These are phyloP conservation scores for Stenodema calcarata DNA, from an alignment of 2,888 invertebrate species.

Conservation along the genomic window DNA sequence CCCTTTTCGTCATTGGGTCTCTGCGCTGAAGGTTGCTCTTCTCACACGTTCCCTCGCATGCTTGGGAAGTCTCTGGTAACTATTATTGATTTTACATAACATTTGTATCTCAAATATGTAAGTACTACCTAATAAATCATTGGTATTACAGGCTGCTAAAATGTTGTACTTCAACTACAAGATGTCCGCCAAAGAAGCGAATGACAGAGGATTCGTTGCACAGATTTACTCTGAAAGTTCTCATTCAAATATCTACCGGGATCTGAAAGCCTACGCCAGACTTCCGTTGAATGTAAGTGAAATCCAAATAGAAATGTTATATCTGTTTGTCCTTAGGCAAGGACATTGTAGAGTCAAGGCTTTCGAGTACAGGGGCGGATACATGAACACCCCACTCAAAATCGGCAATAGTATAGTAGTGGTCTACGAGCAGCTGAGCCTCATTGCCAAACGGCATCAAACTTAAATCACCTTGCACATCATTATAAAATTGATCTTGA, in stretches of 20 bases:
- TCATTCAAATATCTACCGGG: background rate
- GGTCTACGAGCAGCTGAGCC: too few species aligned
- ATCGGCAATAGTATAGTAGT: too few species aligned
- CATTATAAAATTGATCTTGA: too few species aligned
- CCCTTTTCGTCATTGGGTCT: constrained; percentile 88
- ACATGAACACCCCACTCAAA: too few species aligned
- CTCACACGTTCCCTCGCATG: constrained; percentile 81
- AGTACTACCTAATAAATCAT: background rate
- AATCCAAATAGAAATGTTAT: too few species aligned
- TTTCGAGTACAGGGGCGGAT: too few species aligned
- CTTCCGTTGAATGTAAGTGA: constrained; percentile 1
- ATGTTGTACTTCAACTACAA: constrained; percentile 74
- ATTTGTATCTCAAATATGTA: too few species aligned
- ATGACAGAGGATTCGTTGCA: constrained; percentile 73
- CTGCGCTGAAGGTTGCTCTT: constrained; percentile 88
- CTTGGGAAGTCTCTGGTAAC: constrained; percentile 82
- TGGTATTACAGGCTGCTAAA: constrained; percentile 64
- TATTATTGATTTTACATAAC: too few species aligned
- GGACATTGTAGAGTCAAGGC: too few species aligned
- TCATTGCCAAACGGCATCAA: too few species aligned
- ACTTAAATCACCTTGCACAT: too few species aligned
- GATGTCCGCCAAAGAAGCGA: constrained; percentile 80
- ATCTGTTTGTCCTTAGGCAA: too few species aligned
- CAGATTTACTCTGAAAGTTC: background rate
- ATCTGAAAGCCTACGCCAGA: background rate